A percentile compares a stretch with the other conserved stretches of the same genome.
Conservation (phyloP, 2,113 vertebrate genomes). For the Muscicapa adusta region DNA sequence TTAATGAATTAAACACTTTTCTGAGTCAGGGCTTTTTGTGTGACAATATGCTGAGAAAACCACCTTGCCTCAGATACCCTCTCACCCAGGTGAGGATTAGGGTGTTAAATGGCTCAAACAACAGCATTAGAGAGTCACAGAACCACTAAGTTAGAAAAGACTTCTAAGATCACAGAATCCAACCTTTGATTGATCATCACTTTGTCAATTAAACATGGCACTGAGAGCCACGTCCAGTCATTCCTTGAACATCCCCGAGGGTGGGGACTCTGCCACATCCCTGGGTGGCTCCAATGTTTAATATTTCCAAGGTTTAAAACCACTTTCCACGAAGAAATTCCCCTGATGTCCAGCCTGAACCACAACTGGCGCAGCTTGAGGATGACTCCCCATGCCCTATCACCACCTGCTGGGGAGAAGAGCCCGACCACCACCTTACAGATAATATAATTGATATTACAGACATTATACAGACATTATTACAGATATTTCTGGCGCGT, state of each 20-base stretch:
- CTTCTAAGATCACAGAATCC: neutral
- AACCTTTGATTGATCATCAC: neutral
- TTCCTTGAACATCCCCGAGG: neutral
- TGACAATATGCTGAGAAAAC: neutral
- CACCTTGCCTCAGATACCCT: neutral
- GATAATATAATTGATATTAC: rapidly evolving
- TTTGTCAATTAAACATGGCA: neutral
- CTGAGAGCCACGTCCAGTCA: neutral
- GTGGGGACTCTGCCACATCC: neutral
- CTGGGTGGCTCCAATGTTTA: neutral
- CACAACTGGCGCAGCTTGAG: neutral
- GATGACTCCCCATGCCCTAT: neutral
- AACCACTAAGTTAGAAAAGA: neutral
- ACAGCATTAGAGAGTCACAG: neutral
- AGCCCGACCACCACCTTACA: neutral
- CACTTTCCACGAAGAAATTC: neutral
- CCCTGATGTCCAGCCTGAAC: neutral
- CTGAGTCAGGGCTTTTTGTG: neutral
- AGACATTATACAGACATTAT: rapidly evolving
- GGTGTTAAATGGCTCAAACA: neutral
- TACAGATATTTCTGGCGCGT: rapidly evolving
- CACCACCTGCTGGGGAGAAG: neutral
- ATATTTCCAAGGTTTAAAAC: neutral
- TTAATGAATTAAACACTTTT: neutral
- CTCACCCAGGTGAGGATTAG: rapidly evolving